Evolutionary conservation across 2,797 vertebrate species (phyloP).

Genomic region (Pangasius larnaudii): DNA sequence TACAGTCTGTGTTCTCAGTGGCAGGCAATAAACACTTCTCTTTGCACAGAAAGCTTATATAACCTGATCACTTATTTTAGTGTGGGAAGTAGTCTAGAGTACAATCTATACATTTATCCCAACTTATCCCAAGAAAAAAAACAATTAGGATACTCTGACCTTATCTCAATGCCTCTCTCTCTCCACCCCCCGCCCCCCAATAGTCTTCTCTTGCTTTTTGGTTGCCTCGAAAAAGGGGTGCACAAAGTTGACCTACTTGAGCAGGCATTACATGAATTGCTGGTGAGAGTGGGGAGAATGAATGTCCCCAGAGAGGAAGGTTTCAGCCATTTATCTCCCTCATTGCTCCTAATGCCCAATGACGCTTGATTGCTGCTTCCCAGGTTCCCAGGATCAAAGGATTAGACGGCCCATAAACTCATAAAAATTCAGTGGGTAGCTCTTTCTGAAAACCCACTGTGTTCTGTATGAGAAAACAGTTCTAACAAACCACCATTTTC

Average conservation of each 20-base stretch:
- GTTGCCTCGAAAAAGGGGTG: neutral
- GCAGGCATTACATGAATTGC: constrained; percentile 64
- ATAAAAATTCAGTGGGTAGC: neutral
- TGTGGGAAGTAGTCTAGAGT: constrained; percentile 12
- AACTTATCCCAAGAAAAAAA: constrained; percentile 51
- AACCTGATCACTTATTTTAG: constrained; percentile 57
- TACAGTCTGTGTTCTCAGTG: constrained; percentile 16
- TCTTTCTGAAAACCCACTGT: constrained; percentile 36
- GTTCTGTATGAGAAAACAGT: constrained; percentile 1
- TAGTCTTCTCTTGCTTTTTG: constrained; percentile 11
- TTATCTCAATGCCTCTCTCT: constrained; percentile 38
- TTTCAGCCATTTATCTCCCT: constrained; percentile 62
- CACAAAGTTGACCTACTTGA: constrained; percentile 56
- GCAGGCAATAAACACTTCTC: constrained; percentile 45
- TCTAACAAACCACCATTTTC: neutral
- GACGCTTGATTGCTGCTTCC: constrained; percentile 71
- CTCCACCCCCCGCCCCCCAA: neutral
- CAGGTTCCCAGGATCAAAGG: constrained; percentile 72
- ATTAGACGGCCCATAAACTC: constrained; percentile 52
- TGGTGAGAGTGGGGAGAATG: constrained; percentile 58
- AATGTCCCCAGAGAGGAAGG: constrained; percentile 51
- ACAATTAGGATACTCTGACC: constrained; percentile 47
- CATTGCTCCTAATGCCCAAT: constrained; percentile 62
- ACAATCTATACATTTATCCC: constrained; percentile 55
- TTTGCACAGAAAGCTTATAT: constrained; percentile 38